These are phyloP conservation scores for Oscheius myriophilus DNA, from an alignment of 2,888 invertebrate species.

Conservation along the genomic window DNA sequence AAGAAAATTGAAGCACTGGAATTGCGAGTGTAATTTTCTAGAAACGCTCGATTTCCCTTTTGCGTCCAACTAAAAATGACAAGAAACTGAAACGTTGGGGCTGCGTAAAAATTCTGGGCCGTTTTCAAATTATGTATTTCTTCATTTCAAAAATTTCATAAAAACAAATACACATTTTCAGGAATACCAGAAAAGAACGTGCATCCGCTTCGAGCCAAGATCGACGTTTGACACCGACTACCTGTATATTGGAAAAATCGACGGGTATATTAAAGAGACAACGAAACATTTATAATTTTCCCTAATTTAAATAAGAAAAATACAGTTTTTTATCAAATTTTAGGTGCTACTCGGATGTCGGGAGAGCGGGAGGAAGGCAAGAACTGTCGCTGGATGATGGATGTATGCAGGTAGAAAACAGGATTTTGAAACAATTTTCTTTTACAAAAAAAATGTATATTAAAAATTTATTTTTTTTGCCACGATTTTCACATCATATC, in stretches of 20 bases:
- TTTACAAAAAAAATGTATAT: background rate
- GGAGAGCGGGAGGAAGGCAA: slow-evolving; percentile 69
- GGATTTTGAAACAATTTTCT: too few species aligned
- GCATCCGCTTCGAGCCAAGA: slow-evolving; percentile 67
- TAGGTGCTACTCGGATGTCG: slow-evolving; percentile 70
- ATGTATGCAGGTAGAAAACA: slow-evolving; percentile 63
- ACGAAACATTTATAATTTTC: background rate
- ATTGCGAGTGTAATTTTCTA: too few species aligned
- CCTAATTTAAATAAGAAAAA: background rate
- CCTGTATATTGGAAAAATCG: slow-evolving; percentile 70
- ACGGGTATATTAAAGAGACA: slow-evolving; percentile 57
- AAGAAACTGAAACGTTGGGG: too few species aligned
- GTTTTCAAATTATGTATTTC: too few species aligned
- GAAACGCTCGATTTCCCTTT: too few species aligned
- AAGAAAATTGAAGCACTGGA: too few species aligned
- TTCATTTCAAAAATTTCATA: background rate
- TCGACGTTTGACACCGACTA: slow-evolving; percentile 67
- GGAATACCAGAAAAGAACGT: slow-evolving; percentile 68
- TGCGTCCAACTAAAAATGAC: too few species aligned
- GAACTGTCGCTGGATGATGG: slow-evolving; percentile 70
- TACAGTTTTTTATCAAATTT: slow-evolving; percentile 20
- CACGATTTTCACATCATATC: too few species aligned
- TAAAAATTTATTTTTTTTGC: too few species aligned
- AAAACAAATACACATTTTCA: slow-evolving; percentile 25
- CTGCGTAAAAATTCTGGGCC: too few species aligned